A percentile compares a stretch with the other conserved stretches of the same genome.
These are phyloP conservation scores for Cichladusa arquata DNA, from an alignment of 2,113 vertebrate genomes.

Conservation along the genomic window DNA sequence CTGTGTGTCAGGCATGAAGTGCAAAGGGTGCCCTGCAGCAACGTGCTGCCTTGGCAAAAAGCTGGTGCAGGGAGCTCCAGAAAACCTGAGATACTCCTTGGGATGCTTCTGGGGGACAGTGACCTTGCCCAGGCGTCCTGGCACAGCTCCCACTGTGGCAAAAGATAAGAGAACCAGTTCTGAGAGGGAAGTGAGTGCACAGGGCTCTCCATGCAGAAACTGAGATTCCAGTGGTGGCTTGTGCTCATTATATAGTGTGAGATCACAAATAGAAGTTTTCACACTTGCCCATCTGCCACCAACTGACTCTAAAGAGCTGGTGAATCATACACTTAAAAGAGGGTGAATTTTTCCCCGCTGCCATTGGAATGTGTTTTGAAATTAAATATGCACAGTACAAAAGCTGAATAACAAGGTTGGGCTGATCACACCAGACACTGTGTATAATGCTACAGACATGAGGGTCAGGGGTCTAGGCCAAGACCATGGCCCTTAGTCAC, in stretches of 20 bases:
- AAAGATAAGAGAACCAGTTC: neutral
- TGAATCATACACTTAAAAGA: constrained; percentile 72
- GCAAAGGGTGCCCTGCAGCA: neutral
- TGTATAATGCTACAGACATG: constrained; percentile 66
- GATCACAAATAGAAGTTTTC: constrained; percentile 78
- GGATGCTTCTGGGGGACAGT: neutral
- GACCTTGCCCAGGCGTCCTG: neutral
- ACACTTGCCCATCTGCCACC: constrained; percentile 76
- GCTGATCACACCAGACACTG: constrained; percentile 61
- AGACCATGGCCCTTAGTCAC: constrained; percentile 53
- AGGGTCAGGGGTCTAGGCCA: constrained; percentile 60
- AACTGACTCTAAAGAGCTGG: constrained; percentile 74
- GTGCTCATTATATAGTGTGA: constrained; percentile 75
- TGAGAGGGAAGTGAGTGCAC: neutral
- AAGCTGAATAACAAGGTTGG: constrained; percentile 67
- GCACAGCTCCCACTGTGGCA: neutral
- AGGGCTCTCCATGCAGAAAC: constrained; percentile 46
- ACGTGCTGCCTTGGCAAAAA: neutral
- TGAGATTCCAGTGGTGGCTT: constrained; percentile 67
- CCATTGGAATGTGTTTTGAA: constrained; percentile 71
- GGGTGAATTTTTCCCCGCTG: constrained; percentile 52
- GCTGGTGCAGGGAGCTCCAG: neutral
- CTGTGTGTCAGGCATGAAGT: neutral
- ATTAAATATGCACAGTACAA: constrained; percentile 67
- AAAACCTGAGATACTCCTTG: neutral